A percentile compares a stretch with the other conserved stretches of the same genome.
Evolutionary conservation across 2,888 invertebrate genomes (phyloP).

Genomic region (Macrosoma leucophasiata): DNA sequence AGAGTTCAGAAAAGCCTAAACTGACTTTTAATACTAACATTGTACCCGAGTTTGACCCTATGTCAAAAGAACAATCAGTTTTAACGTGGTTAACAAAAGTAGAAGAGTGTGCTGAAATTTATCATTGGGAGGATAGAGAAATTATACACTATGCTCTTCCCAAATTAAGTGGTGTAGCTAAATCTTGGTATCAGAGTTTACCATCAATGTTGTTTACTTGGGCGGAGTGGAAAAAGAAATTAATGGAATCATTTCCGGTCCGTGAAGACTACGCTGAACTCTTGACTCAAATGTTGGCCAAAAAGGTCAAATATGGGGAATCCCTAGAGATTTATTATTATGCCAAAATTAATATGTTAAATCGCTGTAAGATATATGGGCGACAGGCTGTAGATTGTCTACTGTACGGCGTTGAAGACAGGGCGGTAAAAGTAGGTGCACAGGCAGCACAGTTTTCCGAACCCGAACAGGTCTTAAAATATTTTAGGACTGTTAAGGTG

Average conservation of each 20-base stretch:
- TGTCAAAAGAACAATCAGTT: slow-evolving; percentile 6
- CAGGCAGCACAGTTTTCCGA: slow-evolving; percentile 20
- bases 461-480: slow-evolving; percentile 22
- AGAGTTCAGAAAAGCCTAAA: slow-evolving; percentile 1
- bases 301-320: slow-evolving; percentile 18
- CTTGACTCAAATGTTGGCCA: slow-evolving; percentile 21
- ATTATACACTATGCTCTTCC: slow-evolving; percentile 13
- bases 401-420: slow-evolving; percentile 22
- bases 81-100: slow-evolving; percentile 8
- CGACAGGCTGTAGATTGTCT: slow-evolving; percentile 24
- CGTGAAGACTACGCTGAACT: slow-evolving; percentile 20
- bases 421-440: slow-evolving; percentile 20
- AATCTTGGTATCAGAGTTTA: slow-evolving; percentile 24
- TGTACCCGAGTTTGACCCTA: slow-evolving; percentile 13
- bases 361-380: slow-evolving; percentile 20
- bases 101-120: slow-evolving; percentile 7
- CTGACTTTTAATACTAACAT: slow-evolving; percentile 1
- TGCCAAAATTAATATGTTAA: slow-evolving; percentile 18
- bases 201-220: slow-evolving; percentile 17
- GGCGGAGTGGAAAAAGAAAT: slow-evolving; percentile 21
- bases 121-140: slow-evolving; percentile 13
- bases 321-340: slow-evolving; percentile 23
- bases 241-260: slow-evolving; percentile 20
- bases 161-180: slow-evolving; percentile 17
- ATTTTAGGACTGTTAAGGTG: slow-evolving; percentile 17